Percentiles rank a stretch among this genome's conserved stretches.
phyloP scores from a whole-genome alignment of 1,140 invertebrate genomes.

The Metopolophium dirhodum region DNA sequence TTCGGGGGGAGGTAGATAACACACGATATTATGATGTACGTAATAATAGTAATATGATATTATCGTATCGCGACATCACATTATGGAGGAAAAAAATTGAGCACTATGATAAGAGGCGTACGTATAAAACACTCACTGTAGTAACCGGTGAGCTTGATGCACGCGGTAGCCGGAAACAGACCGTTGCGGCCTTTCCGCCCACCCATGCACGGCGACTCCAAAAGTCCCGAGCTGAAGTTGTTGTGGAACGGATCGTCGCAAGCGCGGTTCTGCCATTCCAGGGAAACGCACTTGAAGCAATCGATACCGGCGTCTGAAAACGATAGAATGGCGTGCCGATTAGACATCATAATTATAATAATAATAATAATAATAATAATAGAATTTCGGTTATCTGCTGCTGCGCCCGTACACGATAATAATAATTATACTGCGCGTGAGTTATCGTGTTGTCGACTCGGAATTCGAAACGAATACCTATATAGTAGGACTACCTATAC shows the following conservation, averaged over 20 bases:
- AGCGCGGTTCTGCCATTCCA: conserved; percentile 82
- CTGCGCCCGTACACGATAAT: background rate
- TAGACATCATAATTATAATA: background rate
- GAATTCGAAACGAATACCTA: background rate
- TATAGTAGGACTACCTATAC: background rate
- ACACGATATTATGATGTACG: no score
- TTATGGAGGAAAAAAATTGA: no score
- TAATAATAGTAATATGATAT: background rate
- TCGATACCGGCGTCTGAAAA: conserved; percentile 72
- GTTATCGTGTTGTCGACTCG: background rate
- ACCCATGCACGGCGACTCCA: conserved; percentile 91
- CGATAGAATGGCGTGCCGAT: background rate
- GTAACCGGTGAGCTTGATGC: conserved; percentile 90
- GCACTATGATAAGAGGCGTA: background rate
- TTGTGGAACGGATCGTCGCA: conserved; percentile 98
- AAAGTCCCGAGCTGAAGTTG: conserved; percentile 81
- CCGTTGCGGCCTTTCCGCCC: conserved; percentile 90
- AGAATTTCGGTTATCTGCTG: background rate
- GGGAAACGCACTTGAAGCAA: conserved; percentile 95
- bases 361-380: background rate
- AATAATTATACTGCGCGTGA: background rate
- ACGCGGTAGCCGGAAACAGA: conserved; percentile 94
- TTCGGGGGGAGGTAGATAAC: no score
- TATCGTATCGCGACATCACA: background rate
- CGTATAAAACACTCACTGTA: conserved; percentile 69